Conservation (phyloP, 2,888 invertebrate genomes). For the Linyphia triangularis region DNA sequence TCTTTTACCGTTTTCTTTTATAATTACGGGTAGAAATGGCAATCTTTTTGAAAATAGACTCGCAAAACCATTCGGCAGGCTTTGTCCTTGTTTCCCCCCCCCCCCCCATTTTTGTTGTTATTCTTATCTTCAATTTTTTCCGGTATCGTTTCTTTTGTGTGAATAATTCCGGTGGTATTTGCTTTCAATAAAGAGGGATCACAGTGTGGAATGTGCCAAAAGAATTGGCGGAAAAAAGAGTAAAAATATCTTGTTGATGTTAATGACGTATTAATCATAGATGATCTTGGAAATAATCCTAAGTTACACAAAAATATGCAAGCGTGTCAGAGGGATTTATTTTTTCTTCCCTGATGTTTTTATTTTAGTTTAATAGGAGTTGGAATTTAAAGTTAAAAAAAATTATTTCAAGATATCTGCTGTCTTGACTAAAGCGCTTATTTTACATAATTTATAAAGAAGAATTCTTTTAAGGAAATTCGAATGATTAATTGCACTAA, state of each 20-base stretch:
- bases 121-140: not conserved
- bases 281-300: slow-evolving; percentile 61
- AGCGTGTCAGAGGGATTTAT: slow-evolving; percentile 36
- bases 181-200: slow-evolving; percentile 44
- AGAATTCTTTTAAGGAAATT: not conserved
- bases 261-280: slow-evolving; percentile 64
- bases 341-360: not conserved
- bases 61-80: slow-evolving; percentile 57
- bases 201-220: slow-evolving; percentile 16
- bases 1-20: slow-evolving; percentile 65
- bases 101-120: not conserved
- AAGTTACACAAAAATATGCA: slow-evolving; percentile 37
- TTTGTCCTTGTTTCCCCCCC: slow-evolving; percentile 18
- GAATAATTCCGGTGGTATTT: slow-evolving; percentile 55
- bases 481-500: slow-evolving; percentile 32
- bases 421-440: not conserved
- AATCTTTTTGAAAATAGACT: slow-evolving; percentile 65
- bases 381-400: slow-evolving; percentile 45
- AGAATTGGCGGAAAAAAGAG: not conserved
- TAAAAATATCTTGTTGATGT: slow-evolving; percentile 29
- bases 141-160: slow-evolving; percentile 19
- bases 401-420: not conserved
- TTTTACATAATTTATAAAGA: slow-evolving; percentile 4
- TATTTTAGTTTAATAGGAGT: slow-evolving; percentile 11
- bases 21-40: slow-evolving; percentile 69